Evolutionary conservation across 2,113 vertebrate genomes (phyloP).

Genomic region (Leptobrachium ailaonicum): DNA sequence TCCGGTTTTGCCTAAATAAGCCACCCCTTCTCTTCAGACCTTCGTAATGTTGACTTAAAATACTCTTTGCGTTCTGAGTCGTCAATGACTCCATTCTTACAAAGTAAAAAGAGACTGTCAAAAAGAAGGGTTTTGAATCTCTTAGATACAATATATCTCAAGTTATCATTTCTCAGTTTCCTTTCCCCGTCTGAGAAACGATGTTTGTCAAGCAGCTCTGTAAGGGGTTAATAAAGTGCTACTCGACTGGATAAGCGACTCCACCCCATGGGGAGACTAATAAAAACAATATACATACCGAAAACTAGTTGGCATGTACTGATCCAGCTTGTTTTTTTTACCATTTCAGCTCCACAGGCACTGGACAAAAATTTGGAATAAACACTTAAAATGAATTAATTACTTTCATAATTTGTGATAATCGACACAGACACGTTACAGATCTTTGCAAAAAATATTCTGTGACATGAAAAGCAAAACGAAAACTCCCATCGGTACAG

Average conservation of each 20-base stretch:
- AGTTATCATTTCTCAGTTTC: no score
- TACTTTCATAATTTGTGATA: no score
- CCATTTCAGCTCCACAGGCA: no score
- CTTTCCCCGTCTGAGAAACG: no score
- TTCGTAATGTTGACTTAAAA: neutral
- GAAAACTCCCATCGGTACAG: no score
- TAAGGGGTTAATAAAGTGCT: neutral
- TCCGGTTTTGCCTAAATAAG: neutral
- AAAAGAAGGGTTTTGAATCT: neutral
- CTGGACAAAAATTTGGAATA: no score
- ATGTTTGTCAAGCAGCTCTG: neutral
- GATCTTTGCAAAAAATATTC: no score
- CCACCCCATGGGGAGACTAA: conserved; percentile 10
- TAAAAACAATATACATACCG: conserved; percentile 29
- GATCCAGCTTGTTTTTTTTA: no score
- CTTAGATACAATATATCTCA: no score
- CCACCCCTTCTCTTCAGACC: neutral
- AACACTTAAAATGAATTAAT: no score
- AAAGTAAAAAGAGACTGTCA: neutral
- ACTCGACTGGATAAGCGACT: neutral
- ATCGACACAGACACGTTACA: no score
- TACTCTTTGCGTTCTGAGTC: neutral
- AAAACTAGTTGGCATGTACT: conserved; percentile 2
- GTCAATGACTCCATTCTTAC: neutral
- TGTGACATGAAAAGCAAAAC: no score